Base-by-base conservation (phyloP, 2,888 invertebrate genomes). In the Adelphocoris suturalis region DNA sequence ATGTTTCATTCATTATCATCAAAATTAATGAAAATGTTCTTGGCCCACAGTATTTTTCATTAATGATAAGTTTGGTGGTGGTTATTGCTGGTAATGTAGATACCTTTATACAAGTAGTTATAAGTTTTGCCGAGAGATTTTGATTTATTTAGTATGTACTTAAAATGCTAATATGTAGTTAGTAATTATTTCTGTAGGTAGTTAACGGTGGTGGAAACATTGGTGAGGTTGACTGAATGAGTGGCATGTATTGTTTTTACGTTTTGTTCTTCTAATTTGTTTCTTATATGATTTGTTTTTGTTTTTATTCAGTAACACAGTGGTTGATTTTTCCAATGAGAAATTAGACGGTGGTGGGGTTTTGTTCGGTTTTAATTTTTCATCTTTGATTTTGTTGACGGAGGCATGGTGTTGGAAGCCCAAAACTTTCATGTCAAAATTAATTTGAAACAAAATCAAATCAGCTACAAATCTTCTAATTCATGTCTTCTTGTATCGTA, bases 401-500 rank as follows among this genome's bases (percentile, higher is more conserved):
- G 61, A 57, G 57, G 85, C 57, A 57, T 85, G 85, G 61, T n/a
- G 85, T 85, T 85, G 85, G 27, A 55, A 85, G 57, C 37, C 85
- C 37, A 85, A 57, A 85, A 76, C 46, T 86, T 19, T 75, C 68
- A 86, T 86, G 68, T 86, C 55, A n/a, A 86, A 86, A 86, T 86
- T 75, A 52, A 82, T 75, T 48, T 75, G 28, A 55, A 61, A 55
- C 55, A 27, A 68, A 86, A 61, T 85, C 55, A 37, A 68, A 86
- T 13, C 68, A 86, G 68, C 68, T 76, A 46, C 76, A 86, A 85
- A 86, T 86, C 86, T 75, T 86, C 86, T 86, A 86, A 86, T 86
- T 68, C 76, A 75, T 86, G 61, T 61, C 68, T 86, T 86, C 86
- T 86, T 86, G 86, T 86, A 86, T 76, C 86, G 76, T 86, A 86